These are phyloP conservation scores for Synanceia verrucosa DNA, from an alignment of 2,797 vertebrate species.

Conservation along the genomic window DNA sequence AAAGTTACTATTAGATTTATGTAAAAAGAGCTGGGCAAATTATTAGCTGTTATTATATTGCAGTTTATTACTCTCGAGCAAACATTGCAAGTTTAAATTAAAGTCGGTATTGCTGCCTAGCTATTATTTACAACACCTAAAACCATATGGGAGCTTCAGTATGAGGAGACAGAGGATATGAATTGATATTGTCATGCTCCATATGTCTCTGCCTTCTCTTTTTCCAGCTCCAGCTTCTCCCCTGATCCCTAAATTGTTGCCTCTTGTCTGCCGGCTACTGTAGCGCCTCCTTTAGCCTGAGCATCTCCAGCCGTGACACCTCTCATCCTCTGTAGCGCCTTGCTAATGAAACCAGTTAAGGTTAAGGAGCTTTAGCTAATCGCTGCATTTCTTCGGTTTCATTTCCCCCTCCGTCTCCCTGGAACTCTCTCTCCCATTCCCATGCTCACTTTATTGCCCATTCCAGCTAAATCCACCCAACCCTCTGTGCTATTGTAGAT, in stretches of 20 bases:
- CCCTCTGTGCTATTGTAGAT: conserved; percentile 64
- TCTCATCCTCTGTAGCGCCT: conserved; percentile 39
- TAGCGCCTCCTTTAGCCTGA: conserved; percentile 22
- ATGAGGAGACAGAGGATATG: not conserved
- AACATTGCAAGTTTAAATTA: not conserved
- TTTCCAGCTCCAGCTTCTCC: not conserved
- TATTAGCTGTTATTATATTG: not conserved
- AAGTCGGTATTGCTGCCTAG: not conserved
- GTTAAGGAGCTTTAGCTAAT: conserved; percentile 70
- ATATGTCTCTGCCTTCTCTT: not conserved
- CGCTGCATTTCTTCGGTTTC: conserved; percentile 41
- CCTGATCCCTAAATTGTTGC: conserved; percentile 14
- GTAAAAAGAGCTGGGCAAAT: not conserved
- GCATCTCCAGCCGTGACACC: conserved; percentile 42
- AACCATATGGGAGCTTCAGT: not conserved
- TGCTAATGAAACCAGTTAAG: conserved; percentile 61
- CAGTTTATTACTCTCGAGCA: not conserved
- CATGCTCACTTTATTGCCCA: conserved; percentile 55
- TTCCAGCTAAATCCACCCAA: conserved; percentile 60
- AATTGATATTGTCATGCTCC: not conserved
- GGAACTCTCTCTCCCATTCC: conserved; percentile 1
- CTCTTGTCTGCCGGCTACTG: conserved; percentile 9
- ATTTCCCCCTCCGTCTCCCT: conserved; percentile 15
- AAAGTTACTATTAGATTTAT: not conserved
- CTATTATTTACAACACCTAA: not conserved